These are phyloP conservation scores for Montipora cactus DNA, from an alignment of 64 coral and sea anemone species.

Conservation along the genomic window DNA sequence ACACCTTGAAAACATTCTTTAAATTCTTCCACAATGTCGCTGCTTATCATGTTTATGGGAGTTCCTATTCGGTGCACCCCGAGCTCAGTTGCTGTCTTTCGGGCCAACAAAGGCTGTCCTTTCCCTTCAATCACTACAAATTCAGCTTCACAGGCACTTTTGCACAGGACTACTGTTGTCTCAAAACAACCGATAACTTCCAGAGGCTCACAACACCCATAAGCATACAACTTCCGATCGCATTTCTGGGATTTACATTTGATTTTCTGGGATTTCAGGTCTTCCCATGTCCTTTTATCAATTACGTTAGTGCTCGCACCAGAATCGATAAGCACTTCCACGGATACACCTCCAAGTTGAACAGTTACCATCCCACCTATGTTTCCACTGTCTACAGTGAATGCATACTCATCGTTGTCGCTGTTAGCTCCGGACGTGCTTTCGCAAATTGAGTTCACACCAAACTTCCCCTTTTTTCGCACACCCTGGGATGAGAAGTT, in stretches of 20 bases:
- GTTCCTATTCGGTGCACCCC: constrained; percentile 1
- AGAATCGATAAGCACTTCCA: not conserved
- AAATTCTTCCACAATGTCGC: not conserved
- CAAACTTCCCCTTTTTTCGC: too few species aligned
- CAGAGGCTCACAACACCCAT: constrained; percentile 2
- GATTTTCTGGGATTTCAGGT: constrained; percentile 1
- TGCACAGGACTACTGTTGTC: not conserved
- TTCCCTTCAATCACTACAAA: constrained; percentile 23
- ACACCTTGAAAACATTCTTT: constrained; percentile 19
- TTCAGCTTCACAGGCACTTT: not conserved
- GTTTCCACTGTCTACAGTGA: not conserved
- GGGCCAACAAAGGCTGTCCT: not conserved
- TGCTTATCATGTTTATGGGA: not conserved
- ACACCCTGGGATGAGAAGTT: too few species aligned
- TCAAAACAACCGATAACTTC: constrained; percentile 25
- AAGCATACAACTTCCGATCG: constrained; percentile 19
- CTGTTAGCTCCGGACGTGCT: too few species aligned
- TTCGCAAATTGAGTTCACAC: too few species aligned
- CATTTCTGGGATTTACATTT: not conserved
- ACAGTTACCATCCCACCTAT: too few species aligned
- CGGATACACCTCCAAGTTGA: not conserved
- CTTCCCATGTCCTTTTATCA: not conserved
- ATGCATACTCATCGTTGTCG: not conserved
- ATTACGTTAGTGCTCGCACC: not conserved
- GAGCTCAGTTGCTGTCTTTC: not conserved